Evolutionary conservation across 2,113 vertebrate genomes (phyloP), one percentile per base, ranked within the genome.

Genomic region (Rhea pennata): DNA sequence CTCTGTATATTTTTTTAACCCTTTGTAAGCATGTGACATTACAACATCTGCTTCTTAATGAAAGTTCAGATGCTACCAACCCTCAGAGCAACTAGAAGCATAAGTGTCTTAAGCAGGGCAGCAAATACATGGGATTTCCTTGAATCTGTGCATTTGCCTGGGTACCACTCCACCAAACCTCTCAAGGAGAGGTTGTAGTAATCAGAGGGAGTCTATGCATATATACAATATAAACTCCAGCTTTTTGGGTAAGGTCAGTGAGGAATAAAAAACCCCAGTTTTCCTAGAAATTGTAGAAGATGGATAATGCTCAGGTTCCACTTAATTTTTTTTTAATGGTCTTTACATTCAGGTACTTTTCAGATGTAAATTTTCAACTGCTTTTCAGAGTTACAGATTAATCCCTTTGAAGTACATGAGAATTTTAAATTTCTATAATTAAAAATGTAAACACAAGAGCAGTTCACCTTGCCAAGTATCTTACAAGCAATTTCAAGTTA

Each of bases 381-480:
- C 27, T 86, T 93, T 80, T 85, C 67, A 88, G 58, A n/a, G 53
- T 84, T 93, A 21, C 31, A 29, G 40, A 71, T 22, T n/a, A 67
- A 16, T 86, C 13, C 26, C 67, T 76, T 80, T 80, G n/a, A 87
- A 78, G 29, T 29, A 42, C 8, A 14, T 53, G 22, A 21, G 16
- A 79, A 13, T 56, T 80, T 84, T 79, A 19, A 6, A 56, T 77
- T 75, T 61, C 7, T 69, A 81, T 74, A 39, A 73, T 87, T 89
- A 23, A 79, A 79, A 93, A 44, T 23, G 7, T 77, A 90, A 88
- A 74, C 17, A 67, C 15, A 72, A 42, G 42, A 92, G 53, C 36
- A 85, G 40, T 67, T 90, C 79, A 80, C n/a, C 46, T 83, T 74
- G 59, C 44, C 71, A 95, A 58, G 66, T 78, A 71, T 54, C 29